Percentiles rank a stretch among this genome's conserved stretches.
Conservation (phyloP, 2,888 invertebrate genomes). For the Thumatha senex region DNA sequence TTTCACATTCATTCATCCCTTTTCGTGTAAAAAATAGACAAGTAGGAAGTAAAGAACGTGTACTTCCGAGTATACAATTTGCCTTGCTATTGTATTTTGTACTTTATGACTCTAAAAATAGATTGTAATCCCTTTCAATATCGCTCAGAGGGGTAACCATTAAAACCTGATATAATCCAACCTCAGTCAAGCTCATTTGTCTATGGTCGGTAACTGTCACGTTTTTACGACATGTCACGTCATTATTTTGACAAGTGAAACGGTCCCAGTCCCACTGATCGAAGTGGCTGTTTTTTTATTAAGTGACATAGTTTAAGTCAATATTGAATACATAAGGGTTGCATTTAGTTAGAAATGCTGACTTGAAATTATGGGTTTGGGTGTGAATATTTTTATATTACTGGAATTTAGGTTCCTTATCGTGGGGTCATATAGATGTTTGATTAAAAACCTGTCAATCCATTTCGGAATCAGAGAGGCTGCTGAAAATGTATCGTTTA, state of each 20-base stretch:
- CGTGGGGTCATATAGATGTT: no score
- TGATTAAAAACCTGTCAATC: no score
- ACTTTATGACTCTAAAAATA: slow-evolving; percentile 35
- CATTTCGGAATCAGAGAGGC: no score
- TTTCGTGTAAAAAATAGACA: slow-evolving; percentile 59
- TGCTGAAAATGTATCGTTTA: no score
- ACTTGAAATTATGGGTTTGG: not conserved
- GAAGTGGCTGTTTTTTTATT: slow-evolving; percentile 33
- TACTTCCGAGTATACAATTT: slow-evolving; percentile 51
- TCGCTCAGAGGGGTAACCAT: slow-evolving; percentile 24
- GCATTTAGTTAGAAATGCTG: slow-evolving; percentile 20
- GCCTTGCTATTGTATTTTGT: slow-evolving; percentile 27
- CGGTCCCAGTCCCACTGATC: slow-evolving; percentile 39
- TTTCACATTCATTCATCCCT: slow-evolving; percentile 73
- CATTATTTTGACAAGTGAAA: slow-evolving; percentile 68
- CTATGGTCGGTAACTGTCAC: slow-evolving; percentile 60
- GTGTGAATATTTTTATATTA: not conserved
- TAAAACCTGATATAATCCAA: slow-evolving; percentile 61
- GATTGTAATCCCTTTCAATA: slow-evolving; percentile 26
- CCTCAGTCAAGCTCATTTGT: slow-evolving; percentile 51
- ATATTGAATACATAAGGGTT: slow-evolving; percentile 22
- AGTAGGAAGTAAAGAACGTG: slow-evolving; percentile 60
- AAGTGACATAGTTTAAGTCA: slow-evolving; percentile 25
- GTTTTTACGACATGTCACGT: slow-evolving; percentile 61
- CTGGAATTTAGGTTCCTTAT: no score